Evolutionary conservation across 2,113 vertebrate genomes (phyloP).

Genomic region (Leucopsar rothschildi): DNA sequence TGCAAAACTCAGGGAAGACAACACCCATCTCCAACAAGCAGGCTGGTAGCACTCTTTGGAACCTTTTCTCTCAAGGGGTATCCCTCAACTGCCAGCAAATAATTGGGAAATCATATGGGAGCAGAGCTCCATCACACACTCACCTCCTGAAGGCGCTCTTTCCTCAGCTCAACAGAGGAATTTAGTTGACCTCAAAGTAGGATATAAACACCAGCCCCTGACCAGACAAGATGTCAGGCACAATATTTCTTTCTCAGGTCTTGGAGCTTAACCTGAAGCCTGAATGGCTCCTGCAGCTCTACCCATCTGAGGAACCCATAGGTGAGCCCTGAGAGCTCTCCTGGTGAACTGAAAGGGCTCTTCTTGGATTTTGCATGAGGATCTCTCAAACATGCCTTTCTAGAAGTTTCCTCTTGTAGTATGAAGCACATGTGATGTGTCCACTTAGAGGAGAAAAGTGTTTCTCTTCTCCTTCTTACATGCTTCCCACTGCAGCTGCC

Average conservation of each 20-base stretch:
- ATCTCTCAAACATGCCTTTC: background rate
- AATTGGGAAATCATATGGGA: background rate
- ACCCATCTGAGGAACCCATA: background rate
- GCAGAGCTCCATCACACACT: background rate
- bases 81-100: background rate
- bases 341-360: background rate
- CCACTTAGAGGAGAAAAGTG: background rate
- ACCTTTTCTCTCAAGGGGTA: background rate
- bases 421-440: fast-evolving
- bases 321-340: background rate
- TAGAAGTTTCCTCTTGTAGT: background rate
- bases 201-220: background rate
- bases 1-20: background rate
- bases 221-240: background rate
- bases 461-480: background rate
- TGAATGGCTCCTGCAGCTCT: background rate
- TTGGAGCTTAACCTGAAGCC: background rate
- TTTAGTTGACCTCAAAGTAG: background rate
- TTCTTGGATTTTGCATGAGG: background rate
- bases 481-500: background rate
- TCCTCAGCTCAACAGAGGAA: background rate
- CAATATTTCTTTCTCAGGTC: background rate
- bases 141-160: background rate
- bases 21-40: background rate
- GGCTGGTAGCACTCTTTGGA: fast-evolving